Base-by-base conservation (phyloP, 2,113 vertebrate species). In the Vicugna pacos region DNA sequence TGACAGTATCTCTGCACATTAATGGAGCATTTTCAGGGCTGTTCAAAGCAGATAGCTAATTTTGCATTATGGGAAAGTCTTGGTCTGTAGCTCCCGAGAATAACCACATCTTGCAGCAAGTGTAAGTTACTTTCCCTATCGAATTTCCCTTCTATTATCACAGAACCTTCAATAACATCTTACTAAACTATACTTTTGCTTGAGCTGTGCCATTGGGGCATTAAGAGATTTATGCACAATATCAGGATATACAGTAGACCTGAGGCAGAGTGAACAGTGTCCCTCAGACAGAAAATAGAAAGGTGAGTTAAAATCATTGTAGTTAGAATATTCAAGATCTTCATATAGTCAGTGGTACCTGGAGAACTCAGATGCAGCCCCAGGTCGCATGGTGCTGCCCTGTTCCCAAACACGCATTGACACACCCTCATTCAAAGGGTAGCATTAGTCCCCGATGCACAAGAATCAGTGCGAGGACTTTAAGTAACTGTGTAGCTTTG, bases 91-190 rank as follows among this genome's bases (percentile, higher is more conserved):
- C 60, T 79, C 8, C 46, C 76, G 42, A 87, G 73, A 91, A 75
- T 58, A 93, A 30, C 32, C 56, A 15, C 48, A n/a, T 87, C 67
- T 86, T 86, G 35, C 11, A 82, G 58, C 6, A 64, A 76, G 48
- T 38, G 22, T 86, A 32, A 56, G 42, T 62, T 5, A 17, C 22
- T 64, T 75, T 81, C 15, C 12, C 22, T 75, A 22, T 80, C 65
- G n/a, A 75, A 89, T 73, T 89, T 89, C 6, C 22, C 38, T 90
- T 95, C 67, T 56, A 8, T 50, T 86, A 86, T 67, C 46, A 76
- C 4, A 75, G 24, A 69, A 52, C 10, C 30, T 58, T 79, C 87
- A 79, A 24, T 46, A 79, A 60, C 28, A 42, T 58, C 24, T 56
- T 65, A 73, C 22, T 86, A 70, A 75, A 75, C 24, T 38, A 38